Percentiles rank a stretch among this genome's conserved stretches.
Evolutionary conservation across 2,113 vertebrate species (phyloP).

Genomic region (Trichechus manatus): DNA sequence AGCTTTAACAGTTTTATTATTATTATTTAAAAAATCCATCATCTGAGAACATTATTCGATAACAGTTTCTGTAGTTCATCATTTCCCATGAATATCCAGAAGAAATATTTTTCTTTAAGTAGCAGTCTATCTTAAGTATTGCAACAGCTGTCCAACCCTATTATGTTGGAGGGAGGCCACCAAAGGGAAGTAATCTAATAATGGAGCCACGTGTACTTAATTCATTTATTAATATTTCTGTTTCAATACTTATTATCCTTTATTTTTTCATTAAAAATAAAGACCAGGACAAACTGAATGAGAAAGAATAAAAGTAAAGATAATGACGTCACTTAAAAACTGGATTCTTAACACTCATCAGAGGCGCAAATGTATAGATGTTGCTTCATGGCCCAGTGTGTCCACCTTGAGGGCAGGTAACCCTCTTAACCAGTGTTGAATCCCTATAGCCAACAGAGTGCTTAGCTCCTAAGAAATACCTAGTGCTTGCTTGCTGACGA

Average conservation of each 20-base stretch:
- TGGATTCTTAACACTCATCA: not conserved
- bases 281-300: not conserved
- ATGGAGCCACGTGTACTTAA: not conserved
- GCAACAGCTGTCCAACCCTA: not conserved
- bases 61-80: conserved; percentile 27
- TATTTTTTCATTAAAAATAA: not conserved
- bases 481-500: not conserved
- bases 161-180: not conserved
- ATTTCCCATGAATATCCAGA: not conserved
- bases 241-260: not conserved
- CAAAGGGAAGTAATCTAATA: not conserved
- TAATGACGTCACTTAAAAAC: not conserved
- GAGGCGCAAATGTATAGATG: not conserved
- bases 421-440: too few relatives aligned
- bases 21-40: not conserved
- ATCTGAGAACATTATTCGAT: not conserved
- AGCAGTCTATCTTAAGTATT: not conserved
- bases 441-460: too few relatives aligned
- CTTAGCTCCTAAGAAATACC: not conserved
- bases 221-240: not conserved
- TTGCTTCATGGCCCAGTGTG: not conserved
- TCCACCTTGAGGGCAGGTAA: too few relatives aligned
- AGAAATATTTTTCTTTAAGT: not conserved
- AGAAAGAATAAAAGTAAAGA: not conserved
- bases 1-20: not conserved